Evolutionary conservation across 2,797 vertebrate genomes (phyloP).

Genomic region (Triplophysa bombifrons): DNA sequence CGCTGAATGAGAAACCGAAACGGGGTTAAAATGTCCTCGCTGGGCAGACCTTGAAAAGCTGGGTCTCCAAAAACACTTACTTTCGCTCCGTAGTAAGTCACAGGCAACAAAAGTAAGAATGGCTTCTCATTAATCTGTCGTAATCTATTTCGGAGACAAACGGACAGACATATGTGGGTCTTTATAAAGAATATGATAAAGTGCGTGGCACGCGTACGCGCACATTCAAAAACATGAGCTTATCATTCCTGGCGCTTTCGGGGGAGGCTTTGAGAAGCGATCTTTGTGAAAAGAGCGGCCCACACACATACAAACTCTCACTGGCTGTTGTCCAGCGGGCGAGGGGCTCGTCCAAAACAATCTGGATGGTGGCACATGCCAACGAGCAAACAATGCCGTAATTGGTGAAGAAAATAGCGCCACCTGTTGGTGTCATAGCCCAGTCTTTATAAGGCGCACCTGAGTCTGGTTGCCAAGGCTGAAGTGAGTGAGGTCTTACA

Average conservation of each 20-base stretch:
- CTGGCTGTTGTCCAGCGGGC: constrained; percentile 54
- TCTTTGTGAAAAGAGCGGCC: constrained; percentile 33
- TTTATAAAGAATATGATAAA: constrained; percentile 31
- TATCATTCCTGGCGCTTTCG: constrained; percentile 35
- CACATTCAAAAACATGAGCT: constrained; percentile 29
- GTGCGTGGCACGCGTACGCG: background rate
- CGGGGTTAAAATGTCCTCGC: constrained; percentile 23
- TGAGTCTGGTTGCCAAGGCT: constrained; percentile 61
- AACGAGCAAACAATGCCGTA: constrained; percentile 72
- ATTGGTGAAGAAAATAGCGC: constrained; percentile 78
- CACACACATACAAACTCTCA: constrained; percentile 42
- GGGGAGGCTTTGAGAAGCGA: constrained; percentile 25
- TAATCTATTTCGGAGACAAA: constrained; percentile 29
- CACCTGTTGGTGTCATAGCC: constrained; percentile 75
- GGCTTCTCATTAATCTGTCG: constrained; percentile 4
- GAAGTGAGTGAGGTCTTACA: constrained; percentile 51
- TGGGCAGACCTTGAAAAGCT: constrained; percentile 24
- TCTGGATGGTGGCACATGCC: constrained; percentile 71
- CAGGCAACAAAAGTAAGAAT: background rate
- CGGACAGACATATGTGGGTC: constrained; percentile 38
- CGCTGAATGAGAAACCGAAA: background rate
- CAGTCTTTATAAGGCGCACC: constrained; percentile 66
- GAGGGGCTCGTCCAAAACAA: constrained; percentile 69
- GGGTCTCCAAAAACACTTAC: constrained; percentile 14
- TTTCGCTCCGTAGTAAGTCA: background rate